Conservation (phyloP, 1,140 invertebrate species). For the Ips nitidus region DNA sequence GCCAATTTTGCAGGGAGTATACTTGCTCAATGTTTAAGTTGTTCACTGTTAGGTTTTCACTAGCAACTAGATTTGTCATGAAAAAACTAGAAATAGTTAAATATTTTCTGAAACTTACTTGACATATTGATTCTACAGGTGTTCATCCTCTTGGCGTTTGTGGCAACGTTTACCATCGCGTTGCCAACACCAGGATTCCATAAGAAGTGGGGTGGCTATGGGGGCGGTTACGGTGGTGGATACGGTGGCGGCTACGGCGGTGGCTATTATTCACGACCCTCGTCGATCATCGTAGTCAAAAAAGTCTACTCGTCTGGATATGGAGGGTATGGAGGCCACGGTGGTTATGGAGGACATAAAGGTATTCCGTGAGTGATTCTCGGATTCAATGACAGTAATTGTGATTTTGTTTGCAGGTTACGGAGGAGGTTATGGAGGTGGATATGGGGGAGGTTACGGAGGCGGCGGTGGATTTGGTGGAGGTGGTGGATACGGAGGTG, state of each 20-base stretch:
- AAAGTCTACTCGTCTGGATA: slow-evolving; percentile 1
- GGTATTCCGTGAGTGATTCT: background rate
- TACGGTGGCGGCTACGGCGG: slow-evolving; percentile 14
- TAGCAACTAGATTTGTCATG: too few species aligned
- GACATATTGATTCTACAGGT: background rate
- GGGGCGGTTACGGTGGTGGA: slow-evolving; percentile 10
- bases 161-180: background rate
- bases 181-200: background rate
- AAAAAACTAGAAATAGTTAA: too few species aligned
- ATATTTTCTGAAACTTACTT: background rate
- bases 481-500: slow-evolving; percentile 3
- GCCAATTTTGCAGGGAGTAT: too few species aligned
- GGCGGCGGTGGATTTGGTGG: slow-evolving; percentile 6
- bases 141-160: background rate
- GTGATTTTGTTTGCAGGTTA: slow-evolving; percentile 3
- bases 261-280: background rate
- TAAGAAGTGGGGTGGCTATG: slow-evolving; percentile 10
- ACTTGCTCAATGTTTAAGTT: too few species aligned
- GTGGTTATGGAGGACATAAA: background rate
- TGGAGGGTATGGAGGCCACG: slow-evolving; percentile 2
- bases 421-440: slow-evolving; percentile 9
- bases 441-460: slow-evolving; percentile 11
- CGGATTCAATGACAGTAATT: background rate
- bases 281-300: slow-evolving; percentile 3
- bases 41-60: too few species aligned